Conservation (phyloP, 2,113 vertebrate species). For the Oplegnathus fasciatus region DNA sequence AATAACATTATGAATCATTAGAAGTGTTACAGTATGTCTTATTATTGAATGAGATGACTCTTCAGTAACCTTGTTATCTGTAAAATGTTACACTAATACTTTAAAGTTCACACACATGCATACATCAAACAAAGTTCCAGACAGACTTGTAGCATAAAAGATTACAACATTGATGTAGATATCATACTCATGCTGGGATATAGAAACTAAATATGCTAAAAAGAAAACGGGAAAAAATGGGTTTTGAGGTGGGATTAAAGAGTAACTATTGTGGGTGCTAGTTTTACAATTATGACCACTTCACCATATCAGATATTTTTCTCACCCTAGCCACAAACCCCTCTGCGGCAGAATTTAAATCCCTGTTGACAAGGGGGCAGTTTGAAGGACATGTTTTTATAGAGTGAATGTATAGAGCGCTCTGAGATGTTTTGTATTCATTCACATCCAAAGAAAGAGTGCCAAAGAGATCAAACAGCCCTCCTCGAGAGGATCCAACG, state of each 20-base stretch:
- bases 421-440: conserved; percentile 24
- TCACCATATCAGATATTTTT: conserved; percentile 15
- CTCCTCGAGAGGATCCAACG: conserved; percentile 10
- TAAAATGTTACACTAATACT: background rate
- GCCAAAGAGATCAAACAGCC: conserved; percentile 6
- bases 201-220: background rate
- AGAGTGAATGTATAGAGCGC: background rate
- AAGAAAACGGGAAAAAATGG: background rate
- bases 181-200: background rate
- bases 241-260: background rate
- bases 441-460: conserved; percentile 12
- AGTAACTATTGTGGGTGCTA: background rate
- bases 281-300: background rate
- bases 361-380: conserved; percentile 1
- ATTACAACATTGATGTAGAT: background rate
- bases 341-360: conserved; percentile 2
- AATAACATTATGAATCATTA: background rate
- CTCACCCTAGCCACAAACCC: conserved; percentile 1
- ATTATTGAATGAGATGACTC: background rate
- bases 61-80: background rate
- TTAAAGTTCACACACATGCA: background rate
- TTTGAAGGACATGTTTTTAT: background rate
- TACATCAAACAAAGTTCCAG: too few species aligned
- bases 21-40: background rate
- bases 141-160: background rate